Evolutionary conservation across 2,888 invertebrate species (phyloP).

Genomic region (Schizotus pectinicornis): DNA sequence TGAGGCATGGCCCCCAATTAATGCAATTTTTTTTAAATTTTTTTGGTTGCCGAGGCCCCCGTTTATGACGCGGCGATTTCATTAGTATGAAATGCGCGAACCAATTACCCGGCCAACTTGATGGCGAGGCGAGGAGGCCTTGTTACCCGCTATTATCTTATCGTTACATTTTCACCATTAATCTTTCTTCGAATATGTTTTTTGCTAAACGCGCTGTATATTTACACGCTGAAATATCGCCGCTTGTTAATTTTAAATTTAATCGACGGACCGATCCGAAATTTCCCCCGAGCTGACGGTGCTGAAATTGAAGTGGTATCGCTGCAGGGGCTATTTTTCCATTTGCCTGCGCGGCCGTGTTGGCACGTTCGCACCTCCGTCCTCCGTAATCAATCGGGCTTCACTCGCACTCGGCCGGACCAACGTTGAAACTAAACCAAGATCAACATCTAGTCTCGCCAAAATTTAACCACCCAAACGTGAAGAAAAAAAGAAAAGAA

Average conservation of each 20-base stretch:
- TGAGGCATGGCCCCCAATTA: conserved; percentile 18
- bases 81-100: conserved; percentile 26
- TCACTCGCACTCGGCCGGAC: too few species aligned
- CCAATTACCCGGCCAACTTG: conserved; percentile 21
- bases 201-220: conserved; percentile 12
- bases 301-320: too few species aligned
- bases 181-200: conserved; percentile 15
- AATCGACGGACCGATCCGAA: conserved; percentile 8
- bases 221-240: conserved; percentile 27
- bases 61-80: conserved; percentile 14
- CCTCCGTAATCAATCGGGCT: too few species aligned
- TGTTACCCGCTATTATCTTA: conserved; percentile 30
- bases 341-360: too few species aligned
- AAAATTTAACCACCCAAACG: too few species aligned
- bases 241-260: conserved; percentile 26
- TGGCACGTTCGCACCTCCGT: too few species aligned
- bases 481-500: too few species aligned
- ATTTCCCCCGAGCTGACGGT: too few species aligned
- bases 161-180: conserved; percentile 30
- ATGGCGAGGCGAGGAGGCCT: conserved; percentile 17
- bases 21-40: conserved; percentile 14
- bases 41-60: conserved; percentile 7
- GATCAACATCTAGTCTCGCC: too few species aligned
- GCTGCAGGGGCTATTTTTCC: too few species aligned
- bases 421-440: too few species aligned